phyloP scores from a whole-genome alignment of 1,140 invertebrate species.

The Sogatella furcifera region DNA sequence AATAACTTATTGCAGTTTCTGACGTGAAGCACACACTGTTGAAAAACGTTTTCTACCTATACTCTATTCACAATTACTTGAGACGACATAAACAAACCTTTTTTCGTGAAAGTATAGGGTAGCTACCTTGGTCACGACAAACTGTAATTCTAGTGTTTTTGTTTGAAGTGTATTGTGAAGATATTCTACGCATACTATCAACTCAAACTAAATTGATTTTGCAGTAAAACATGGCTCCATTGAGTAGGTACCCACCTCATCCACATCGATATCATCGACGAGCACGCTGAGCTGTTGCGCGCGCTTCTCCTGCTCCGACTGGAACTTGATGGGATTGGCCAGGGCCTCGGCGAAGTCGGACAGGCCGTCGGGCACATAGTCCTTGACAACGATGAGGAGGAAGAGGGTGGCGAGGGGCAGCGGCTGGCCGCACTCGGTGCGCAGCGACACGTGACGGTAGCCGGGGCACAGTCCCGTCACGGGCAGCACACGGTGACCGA shows the following conservation, averaged over 20 bases:
- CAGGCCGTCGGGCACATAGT: conserved; percentile 92
- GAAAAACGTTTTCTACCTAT: no score
- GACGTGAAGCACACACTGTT: no score
- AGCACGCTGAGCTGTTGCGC: conserved; percentile 82
- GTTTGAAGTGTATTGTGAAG: no score
- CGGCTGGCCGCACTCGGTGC: conserved; percentile 91
- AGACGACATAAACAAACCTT: no score
- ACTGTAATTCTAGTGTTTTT: no score
- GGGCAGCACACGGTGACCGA: conserved; percentile 93
- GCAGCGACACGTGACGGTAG: conserved; percentile 75
- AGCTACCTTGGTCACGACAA: no score
- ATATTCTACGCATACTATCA: no score
- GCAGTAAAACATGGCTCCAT: no score
- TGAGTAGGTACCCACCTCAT: no score
- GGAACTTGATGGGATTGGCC: conserved; percentile 95
- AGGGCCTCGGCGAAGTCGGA: conserved; percentile 92
- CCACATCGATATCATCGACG: conserved; percentile 35
- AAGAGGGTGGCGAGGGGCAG: conserved; percentile 81
- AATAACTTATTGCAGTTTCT: no score
- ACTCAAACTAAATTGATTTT: background rate
- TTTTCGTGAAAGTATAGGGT: no score
- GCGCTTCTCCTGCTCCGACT: conserved; percentile 86
- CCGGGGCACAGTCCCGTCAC: conserved; percentile 93
- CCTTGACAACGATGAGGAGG: conserved; percentile 86
- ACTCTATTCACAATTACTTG: no score